These are phyloP conservation scores for Embiotoca jacksoni DNA, from an alignment of 2,113 vertebrate species.

Conservation along the genomic window DNA sequence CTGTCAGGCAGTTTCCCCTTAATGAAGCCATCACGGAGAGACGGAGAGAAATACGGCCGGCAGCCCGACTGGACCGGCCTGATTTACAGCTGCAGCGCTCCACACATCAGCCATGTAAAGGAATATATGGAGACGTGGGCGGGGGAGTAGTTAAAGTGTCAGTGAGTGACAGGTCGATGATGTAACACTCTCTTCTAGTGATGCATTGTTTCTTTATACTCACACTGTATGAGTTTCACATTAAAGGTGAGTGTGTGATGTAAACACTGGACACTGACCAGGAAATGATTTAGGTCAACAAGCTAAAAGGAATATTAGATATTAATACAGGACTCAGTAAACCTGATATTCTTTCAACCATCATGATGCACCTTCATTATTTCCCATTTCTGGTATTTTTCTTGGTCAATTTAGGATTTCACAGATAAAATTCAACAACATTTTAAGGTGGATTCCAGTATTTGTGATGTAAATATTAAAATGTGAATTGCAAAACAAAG, in stretches of 20 bases:
- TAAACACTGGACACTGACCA: constrained; percentile 5
- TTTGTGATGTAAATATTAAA: neutral
- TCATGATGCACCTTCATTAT: too few relatives aligned
- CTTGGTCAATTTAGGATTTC: neutral
- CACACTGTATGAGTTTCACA: neutral
- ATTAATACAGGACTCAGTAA: neutral
- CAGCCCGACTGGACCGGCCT: constrained; percentile 63
- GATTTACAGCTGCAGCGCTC: constrained; percentile 67
- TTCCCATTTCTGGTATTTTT: neutral
- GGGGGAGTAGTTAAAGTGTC: constrained; percentile 57
- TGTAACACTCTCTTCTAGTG: constrained; percentile 23
- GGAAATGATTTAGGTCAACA: neutral
- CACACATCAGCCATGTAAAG: constrained; percentile 55
- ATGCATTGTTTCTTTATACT: constrained; percentile 36
- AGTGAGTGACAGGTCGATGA: constrained; percentile 52
- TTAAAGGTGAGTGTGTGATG: neutral
- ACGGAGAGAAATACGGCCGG: constrained; percentile 64
- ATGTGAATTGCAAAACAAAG: neutral
- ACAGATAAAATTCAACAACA: neutral
- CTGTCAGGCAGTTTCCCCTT: constrained; percentile 63
- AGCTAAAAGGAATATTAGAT: neutral
- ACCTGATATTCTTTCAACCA: too few relatives aligned
- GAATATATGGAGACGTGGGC: constrained; percentile 49
- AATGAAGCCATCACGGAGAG: constrained; percentile 71
- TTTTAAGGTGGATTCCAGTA: neutral